A percentile compares a stretch with the other conserved stretches of the same genome.
These are phyloP conservation scores for Myotis vivesi DNA, from an alignment of 2,797 vertebrate genomes.

Conservation along the genomic window DNA sequence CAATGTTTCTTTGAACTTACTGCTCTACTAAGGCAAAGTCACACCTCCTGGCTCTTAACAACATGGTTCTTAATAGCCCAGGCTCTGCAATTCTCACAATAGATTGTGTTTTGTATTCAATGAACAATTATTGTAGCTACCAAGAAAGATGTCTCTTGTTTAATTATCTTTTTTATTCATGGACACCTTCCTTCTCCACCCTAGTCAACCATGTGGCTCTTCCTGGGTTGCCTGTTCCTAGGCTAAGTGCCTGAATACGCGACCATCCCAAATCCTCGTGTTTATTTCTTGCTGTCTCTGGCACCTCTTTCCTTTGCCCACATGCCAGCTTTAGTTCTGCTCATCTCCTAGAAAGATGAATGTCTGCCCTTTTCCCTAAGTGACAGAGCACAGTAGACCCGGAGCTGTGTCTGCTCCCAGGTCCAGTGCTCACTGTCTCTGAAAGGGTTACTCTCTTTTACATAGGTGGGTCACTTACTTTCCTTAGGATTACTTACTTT, in stretches of 20 bases:
- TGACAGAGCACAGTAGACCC: constrained; percentile 13
- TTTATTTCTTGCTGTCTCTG: neutral
- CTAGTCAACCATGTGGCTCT: neutral
- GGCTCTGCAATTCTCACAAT: neutral
- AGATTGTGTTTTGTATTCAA: neutral
- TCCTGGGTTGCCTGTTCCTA: neutral
- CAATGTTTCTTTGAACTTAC: neutral
- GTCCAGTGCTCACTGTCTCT: neutral
- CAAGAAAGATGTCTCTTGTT: neutral
- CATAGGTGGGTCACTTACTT: neutral
- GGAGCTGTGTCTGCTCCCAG: neutral
- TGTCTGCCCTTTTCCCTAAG: neutral
- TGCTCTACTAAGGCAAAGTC: constrained; percentile 16
- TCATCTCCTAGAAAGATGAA: neutral
- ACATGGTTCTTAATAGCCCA: neutral
- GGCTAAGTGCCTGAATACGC: neutral
- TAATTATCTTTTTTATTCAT: neutral
- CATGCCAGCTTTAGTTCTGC: neutral
- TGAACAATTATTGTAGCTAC: neutral
- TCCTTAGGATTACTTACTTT: constrained; percentile 9
- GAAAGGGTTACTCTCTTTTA: neutral
- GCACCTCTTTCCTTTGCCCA: neutral
- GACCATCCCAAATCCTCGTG: neutral
- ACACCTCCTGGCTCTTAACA: neutral
- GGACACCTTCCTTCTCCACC: neutral